Conservation (phyloP, 1,140 invertebrate species). For the Macrobrachium rosenbergii region DNA sequence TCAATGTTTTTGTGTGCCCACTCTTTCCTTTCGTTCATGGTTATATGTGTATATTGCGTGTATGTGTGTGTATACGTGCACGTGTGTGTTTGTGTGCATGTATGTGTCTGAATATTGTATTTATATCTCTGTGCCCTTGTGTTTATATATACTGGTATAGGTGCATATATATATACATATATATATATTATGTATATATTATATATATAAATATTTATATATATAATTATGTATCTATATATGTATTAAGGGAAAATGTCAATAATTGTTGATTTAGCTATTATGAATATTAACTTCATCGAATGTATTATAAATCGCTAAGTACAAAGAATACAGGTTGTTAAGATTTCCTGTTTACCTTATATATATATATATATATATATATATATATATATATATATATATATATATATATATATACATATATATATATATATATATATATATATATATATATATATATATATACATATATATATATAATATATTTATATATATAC, state of each 20-base stretch:
- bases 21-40: no score
- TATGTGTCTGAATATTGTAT: no score
- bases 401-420: conserved; percentile 24
- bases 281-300: background rate
- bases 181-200: conserved; percentile 20
- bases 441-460: conserved; percentile 42
- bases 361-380: conserved; percentile 23
- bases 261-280: background rate
- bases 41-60: no score
- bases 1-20: no score
- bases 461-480: conserved; percentile 16
- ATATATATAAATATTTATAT: conserved; percentile 42
- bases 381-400: conserved; percentile 12
- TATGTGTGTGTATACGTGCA: background rate
- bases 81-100: background rate
- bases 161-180: conserved; percentile 7
- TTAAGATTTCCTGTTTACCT: background rate
- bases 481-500: conserved; percentile 20
- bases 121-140: no score
- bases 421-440: conserved; percentile 52
- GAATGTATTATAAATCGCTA: no score
- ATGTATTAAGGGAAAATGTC: conserved; percentile 20
- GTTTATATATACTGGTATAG: background rate
- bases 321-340: no score
- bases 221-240: conserved; percentile 43